Evolutionary conservation across 1,140 invertebrate genomes (phyloP).

Genomic region (Ips typographus): DNA sequence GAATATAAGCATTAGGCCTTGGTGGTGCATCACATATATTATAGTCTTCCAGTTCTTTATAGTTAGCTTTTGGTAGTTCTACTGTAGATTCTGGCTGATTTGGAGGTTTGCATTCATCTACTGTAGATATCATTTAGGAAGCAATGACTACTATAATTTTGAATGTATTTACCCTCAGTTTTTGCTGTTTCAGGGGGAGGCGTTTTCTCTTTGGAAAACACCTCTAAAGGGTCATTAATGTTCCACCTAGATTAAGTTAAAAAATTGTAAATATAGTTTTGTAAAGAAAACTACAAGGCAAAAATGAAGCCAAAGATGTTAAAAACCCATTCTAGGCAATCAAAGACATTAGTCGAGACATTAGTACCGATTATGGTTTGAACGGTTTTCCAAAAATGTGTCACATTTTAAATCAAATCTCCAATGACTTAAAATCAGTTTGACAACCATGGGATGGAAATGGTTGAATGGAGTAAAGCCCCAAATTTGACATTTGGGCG

Average conservation of each 20-base stretch:
- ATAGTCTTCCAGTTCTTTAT: constrained; percentile 76
- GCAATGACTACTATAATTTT: neutral
- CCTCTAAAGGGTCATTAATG: constrained; percentile 62
- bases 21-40: constrained; percentile 77
- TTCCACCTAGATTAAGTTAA: constrained; percentile 56
- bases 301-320: too few relatives aligned
- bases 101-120: neutral
- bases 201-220: constrained; percentile 66
- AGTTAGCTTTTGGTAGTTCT: constrained; percentile 80
- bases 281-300: neutral
- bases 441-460: too few relatives aligned
- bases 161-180: constrained; percentile 8
- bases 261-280: neutral
- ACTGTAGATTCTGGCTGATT: constrained; percentile 55
- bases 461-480: too few relatives aligned
- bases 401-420: too few relatives aligned
- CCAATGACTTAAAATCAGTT: too few relatives aligned
- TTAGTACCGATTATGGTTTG: too few relatives aligned
- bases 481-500: too few relatives aligned
- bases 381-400: too few relatives aligned
- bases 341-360: too few relatives aligned
- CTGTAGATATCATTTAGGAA: neutral
- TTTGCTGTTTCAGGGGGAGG: constrained; percentile 40
- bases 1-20: constrained; percentile 76
- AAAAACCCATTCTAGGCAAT: too few relatives aligned